Conservation (phyloP, 2,888 invertebrate genomes). For the Trilocha varians region DNA sequence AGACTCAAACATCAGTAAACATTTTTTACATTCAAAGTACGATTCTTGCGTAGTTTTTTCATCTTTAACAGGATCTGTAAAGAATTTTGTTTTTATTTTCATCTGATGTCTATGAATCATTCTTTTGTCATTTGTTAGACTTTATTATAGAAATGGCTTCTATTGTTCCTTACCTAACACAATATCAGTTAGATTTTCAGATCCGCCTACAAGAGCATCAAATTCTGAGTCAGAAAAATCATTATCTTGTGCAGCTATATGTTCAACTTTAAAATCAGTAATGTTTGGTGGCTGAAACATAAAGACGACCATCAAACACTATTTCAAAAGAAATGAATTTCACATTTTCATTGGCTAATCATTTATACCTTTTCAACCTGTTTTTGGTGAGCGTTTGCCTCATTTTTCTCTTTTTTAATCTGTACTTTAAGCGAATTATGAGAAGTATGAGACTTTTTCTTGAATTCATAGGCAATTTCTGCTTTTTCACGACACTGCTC, state of each 20-base stretch:
- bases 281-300: neutral
- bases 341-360: too few species aligned
- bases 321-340: too few species aligned
- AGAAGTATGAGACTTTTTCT: conserved; percentile 46
- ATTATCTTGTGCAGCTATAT: conserved; percentile 23
- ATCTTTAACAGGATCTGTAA: conserved; percentile 35
- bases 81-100: too few species aligned
- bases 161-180: conserved; percentile 20
- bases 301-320: neutral
- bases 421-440: conserved; percentile 36
- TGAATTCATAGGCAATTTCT: conserved; percentile 48
- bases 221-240: conserved; percentile 37
- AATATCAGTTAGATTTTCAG: conserved; percentile 27
- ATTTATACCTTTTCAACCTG: conserved; percentile 8
- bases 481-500: conserved; percentile 48
- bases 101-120: too few species aligned
- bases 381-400: conserved; percentile 9
- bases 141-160: neutral
- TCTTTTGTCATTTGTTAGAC: neutral
- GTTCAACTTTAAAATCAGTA: conserved; percentile 39
- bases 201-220: conserved; percentile 19
- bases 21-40: conserved; percentile 29
- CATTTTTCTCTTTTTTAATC: conserved; percentile 31
- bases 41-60: conserved; percentile 18
- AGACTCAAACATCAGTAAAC: conserved; percentile 26